Base-by-base conservation (phyloP, 2,888 invertebrate species). In the Ryuthela nishihirai region DNA sequence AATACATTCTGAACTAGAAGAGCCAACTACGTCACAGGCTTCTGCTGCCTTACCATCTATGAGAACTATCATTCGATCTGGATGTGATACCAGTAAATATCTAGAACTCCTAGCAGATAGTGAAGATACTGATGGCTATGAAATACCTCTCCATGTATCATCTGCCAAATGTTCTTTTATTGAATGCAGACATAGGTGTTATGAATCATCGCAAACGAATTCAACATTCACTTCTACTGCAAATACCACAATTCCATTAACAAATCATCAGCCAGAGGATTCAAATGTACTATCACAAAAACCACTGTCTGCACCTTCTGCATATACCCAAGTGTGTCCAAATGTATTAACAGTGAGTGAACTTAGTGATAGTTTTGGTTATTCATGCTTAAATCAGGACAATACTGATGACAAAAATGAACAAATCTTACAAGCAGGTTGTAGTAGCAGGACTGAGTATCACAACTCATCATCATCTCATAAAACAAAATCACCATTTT, bases 81-180 rank as follows among this genome's bases (percentile, higher is more conserved):
- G n/a, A n/a, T n/a, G n/a, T n/a, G n/a, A n/a, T n/a, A n/a, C 20
- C 29, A 47, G 60, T 43, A 65, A 64, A 35, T 68, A 68, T 35
- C 40, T 67, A 7, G 66, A 68, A 35, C 54, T 68, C 9, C 38
- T 68, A 4, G 63, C 62, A n/a, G 65, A 65, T 15, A 58, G 38
- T 12, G 54, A 64, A 38, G 64, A 64, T 41, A 46, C 58, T 5
- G 64, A 66, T 52, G 65, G 65, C 10, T 67, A 67, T 36, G 64
- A 67, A 38, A 47, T 65, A 9, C 67, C 67, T 9, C 36, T 66
- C 12, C 38, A 26, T 34, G 24, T 29, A 18, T 42, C 23, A 12
- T 10, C 36, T 12, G 4, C 24, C n/a, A 41, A 41, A 29, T 7
- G 34, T 5, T n/a, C 29, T 9, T 29, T 43, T 25, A 25, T 15